Base-by-base conservation (phyloP, 2,888 invertebrate species). In the Diarsia rubi region DNA sequence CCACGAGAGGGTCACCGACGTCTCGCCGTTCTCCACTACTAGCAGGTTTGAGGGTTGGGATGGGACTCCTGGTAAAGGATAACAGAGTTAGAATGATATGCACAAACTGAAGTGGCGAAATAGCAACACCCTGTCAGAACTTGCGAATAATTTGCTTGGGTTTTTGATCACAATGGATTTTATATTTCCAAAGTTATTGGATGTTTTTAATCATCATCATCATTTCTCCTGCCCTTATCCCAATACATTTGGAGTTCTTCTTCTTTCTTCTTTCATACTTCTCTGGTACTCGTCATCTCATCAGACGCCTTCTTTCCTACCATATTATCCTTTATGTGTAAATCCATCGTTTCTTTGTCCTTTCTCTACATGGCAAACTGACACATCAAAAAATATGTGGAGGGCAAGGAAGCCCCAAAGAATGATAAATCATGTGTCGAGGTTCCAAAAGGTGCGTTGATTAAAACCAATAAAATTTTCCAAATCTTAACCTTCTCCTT, bases 11-110 rank as follows among this genome's bases (percentile, higher is more conserved):
- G 98, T 98, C 75, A 99, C 98, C 78, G 98, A 98, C 69, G 98
- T 99, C 94, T 99, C 99, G 69, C 99, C 98, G 73, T 98, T 97
- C 92, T 99, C 98, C 79, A 98, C 98, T 21, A 98, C 98, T 88
- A 98, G 97, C 90, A 99, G 97, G 97, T 98, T 98, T 89, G 98
- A 98, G 21, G 99, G 99, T 95, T 99, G 99, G 82, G 99, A 99
- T 69, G 99, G 99, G 83, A 99, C 99, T 97, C 99, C 98, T 98
- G 82, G 37, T 19, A 47, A 68, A 3, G 54, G 11, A 75, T 5
- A 21, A 37, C 1, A 9, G 1, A 31, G 14, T 45, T 19, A 45
- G 44, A 37, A 67, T 44, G 14, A 11, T 3, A 31, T 24, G 16
- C 24, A 14, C 0, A 14, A 8, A 24, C 24, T 12, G 2, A 24